These are phyloP conservation scores for Clostera curtula DNA, from an alignment of 2,888 invertebrate species.

Conservation along the genomic window DNA sequence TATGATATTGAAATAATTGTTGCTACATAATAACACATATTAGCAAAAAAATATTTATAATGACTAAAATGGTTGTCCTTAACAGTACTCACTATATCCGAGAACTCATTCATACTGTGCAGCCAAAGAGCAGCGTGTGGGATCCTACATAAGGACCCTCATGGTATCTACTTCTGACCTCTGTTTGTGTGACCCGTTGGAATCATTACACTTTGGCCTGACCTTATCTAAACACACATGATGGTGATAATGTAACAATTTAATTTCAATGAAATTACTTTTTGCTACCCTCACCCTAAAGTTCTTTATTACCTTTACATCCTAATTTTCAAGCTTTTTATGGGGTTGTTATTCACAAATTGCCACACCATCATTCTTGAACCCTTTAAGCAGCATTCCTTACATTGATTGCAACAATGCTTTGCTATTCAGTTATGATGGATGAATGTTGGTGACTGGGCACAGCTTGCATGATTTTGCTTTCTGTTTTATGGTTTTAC, in stretches of 20 bases:
- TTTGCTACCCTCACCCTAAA: too few relatives aligned
- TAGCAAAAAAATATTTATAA: constrained; percentile 6
- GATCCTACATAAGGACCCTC: constrained; percentile 63
- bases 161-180: constrained; percentile 60
- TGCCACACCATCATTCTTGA: too few relatives aligned
- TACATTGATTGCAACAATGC: too few relatives aligned
- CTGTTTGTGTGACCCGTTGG: constrained; percentile 16
- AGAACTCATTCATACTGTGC: constrained; percentile 68
- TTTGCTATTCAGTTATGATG: too few relatives aligned
- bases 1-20: background rate
- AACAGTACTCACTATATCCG: constrained; percentile 63
- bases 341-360: too few relatives aligned
- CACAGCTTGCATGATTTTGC: too few relatives aligned
- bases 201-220: constrained; percentile 14
- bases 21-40: background rate
- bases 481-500: too few relatives aligned
- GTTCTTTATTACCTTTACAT: too few relatives aligned
- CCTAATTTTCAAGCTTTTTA: too few relatives aligned
- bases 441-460: too few relatives aligned
- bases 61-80: constrained; percentile 28
- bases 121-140: constrained; percentile 65
- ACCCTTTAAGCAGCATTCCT: too few relatives aligned
- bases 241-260: constrained; percentile 7
- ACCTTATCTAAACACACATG: constrained; percentile 11
- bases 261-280: constrained; percentile 22